These are phyloP conservation scores for Saiga tatarica DNA, from an alignment of 2,113 vertebrate genomes.

Conservation along the genomic window DNA sequence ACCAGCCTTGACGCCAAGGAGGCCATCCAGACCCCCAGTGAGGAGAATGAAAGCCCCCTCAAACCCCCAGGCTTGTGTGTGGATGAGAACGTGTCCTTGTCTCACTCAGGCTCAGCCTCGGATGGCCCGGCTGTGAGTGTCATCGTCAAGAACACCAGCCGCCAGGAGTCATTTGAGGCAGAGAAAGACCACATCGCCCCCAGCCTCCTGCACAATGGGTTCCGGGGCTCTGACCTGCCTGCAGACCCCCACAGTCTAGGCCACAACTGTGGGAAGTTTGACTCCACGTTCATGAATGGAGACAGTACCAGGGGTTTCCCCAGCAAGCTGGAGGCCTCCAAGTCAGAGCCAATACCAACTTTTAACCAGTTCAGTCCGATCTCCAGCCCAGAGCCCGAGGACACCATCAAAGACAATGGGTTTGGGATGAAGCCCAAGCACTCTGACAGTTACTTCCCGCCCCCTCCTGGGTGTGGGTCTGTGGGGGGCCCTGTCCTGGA, in stretches of 20 bases:
- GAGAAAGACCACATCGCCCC: constrained; percentile 87
- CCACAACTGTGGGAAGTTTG: constrained; percentile 87
- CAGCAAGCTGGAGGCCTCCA: constrained; percentile 84
- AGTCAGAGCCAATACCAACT: constrained; percentile 85
- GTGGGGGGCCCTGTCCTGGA: constrained; percentile 83
- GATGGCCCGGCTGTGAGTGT: constrained; percentile 93
- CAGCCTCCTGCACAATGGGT: constrained; percentile 89
- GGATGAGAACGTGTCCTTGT: constrained; percentile 85
- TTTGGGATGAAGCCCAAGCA: constrained; percentile 83
- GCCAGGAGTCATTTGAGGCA: constrained; percentile 89
- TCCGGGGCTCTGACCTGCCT: constrained; percentile 83
- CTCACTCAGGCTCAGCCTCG: constrained; percentile 81
- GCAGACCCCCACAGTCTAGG: constrained; percentile 78
- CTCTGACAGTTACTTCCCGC: constrained; percentile 85
- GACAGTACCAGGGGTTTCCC: constrained; percentile 84
- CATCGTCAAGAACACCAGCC: constrained; percentile 96
- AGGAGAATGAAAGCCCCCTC: constrained; percentile 90
- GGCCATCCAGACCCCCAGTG: constrained; percentile 88
- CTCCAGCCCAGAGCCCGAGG: constrained; percentile 93
- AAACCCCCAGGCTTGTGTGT: constrained; percentile 90
- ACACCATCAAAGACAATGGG: constrained; percentile 82
- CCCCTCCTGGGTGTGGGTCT: constrained; percentile 82
- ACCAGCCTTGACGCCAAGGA: constrained; percentile 96
- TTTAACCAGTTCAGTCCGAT: constrained; percentile 93
- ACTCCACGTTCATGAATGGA: constrained; percentile 89